Conservation (phyloP, 1,140 invertebrate species). For the Ganaspis sp. region DNA sequence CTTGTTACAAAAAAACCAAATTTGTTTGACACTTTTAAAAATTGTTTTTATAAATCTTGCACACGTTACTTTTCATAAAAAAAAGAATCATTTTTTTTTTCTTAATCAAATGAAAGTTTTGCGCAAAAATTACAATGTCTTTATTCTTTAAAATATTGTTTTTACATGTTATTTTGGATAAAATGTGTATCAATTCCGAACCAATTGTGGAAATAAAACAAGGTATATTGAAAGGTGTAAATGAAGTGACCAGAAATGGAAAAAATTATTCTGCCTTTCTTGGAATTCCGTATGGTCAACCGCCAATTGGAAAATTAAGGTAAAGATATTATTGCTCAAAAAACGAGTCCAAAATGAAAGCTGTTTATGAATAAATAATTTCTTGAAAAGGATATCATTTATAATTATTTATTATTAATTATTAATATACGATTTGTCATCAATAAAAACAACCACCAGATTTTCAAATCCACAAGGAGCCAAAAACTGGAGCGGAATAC, state of each 20-base stretch:
- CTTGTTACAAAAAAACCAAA: not conserved
- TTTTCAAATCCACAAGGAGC: slow-evolving; percentile 5
- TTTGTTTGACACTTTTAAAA: not conserved
- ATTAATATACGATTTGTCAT: not conserved
- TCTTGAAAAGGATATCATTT: not conserved
- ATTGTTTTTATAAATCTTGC: not conserved
- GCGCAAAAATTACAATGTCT: not conserved
- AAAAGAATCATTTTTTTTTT: too few relatives aligned
- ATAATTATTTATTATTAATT: not conserved
- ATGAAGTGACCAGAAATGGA: not conserved
- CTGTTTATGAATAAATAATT: not conserved
- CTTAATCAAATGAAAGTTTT: too few relatives aligned
- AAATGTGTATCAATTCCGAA: not conserved
- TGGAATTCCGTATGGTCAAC: not conserved
- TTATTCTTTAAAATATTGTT: not conserved
- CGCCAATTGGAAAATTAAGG: not conserved
- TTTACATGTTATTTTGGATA: not conserved
- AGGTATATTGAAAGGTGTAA: not conserved
- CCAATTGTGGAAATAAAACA: not conserved
- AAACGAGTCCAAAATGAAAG: not conserved
- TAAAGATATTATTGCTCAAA: not conserved
- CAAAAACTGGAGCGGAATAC: not conserved
- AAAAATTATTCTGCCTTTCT: slow-evolving; percentile 4
- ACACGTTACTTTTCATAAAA: not conserved
- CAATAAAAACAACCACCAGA: not conserved